Percentiles rank a stretch among this genome's conserved stretches.
Conservation (phyloP, 2,888 invertebrate species). For the Cheilosia grossa region DNA sequence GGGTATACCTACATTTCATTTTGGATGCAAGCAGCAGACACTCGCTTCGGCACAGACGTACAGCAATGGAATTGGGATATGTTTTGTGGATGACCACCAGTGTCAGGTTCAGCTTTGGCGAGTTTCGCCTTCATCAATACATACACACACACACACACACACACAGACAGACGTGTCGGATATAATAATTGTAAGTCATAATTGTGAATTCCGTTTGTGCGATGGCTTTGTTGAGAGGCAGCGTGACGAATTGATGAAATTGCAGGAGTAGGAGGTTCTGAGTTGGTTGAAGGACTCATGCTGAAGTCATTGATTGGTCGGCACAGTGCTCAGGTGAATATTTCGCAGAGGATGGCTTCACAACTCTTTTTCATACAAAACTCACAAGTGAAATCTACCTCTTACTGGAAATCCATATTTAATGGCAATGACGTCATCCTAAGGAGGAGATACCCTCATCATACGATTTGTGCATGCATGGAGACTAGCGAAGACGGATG, state of each 20-base stretch:
- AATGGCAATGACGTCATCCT: too few relatives aligned
- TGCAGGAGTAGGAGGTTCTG: neutral
- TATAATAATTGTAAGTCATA: slow-evolving; percentile 44
- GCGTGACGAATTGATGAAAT: slow-evolving; percentile 32
- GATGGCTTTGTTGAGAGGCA: slow-evolving; percentile 1
- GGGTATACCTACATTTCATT: slow-evolving; percentile 50
- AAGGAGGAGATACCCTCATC: too few relatives aligned
- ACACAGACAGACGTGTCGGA: neutral
- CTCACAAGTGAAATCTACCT: too few relatives aligned
- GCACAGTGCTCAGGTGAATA: too few relatives aligned
- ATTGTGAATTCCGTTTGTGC: slow-evolving; percentile 49
- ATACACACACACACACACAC: slow-evolving; percentile 15
- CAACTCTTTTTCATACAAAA: too few relatives aligned
- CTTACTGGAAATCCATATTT: too few relatives aligned
- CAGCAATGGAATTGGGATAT: slow-evolving; percentile 50
- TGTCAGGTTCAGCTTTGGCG: slow-evolving; percentile 54
- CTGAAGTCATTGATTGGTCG: too few relatives aligned
- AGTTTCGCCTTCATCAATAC: slow-evolving; percentile 50
- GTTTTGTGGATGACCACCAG: slow-evolving; percentile 61
- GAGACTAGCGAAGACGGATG: too few relatives aligned
- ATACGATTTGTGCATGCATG: too few relatives aligned
- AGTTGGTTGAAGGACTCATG: too few relatives aligned
- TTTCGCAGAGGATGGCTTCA: too few relatives aligned
- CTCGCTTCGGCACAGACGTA: neutral
- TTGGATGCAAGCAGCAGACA: slow-evolving; percentile 39